These are phyloP conservation scores for Cynodonichthys magdalenae DNA, from an alignment of 2,797 vertebrate genomes.

Conservation along the genomic window DNA sequence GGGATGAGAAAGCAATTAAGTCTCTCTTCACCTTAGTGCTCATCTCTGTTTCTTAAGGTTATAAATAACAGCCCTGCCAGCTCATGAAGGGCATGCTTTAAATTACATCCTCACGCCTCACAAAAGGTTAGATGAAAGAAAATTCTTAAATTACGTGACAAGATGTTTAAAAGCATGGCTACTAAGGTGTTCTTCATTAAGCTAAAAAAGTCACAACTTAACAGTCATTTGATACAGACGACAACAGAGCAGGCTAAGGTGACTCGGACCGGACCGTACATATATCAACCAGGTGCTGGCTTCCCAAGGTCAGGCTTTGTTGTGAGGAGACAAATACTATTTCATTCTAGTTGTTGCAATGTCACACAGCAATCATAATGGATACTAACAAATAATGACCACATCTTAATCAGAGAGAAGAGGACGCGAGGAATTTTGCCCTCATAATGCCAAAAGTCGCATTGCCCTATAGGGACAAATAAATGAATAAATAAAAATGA, in stretches of 20 bases:
- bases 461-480: constrained; percentile 57
- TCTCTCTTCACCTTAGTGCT: constrained; percentile 71
- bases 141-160: constrained; percentile 62
- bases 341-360: constrained; percentile 62
- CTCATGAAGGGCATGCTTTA: constrained; percentile 71
- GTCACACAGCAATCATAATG: constrained; percentile 67
- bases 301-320: constrained; percentile 65
- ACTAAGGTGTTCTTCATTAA: constrained; percentile 38
- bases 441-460: constrained; percentile 53
- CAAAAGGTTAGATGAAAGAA: constrained; percentile 68
- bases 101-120: constrained; percentile 53
- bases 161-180: constrained; percentile 48
- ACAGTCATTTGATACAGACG: constrained; percentile 42
- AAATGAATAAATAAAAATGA: no score
- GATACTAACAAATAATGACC: constrained; percentile 79
- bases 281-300: constrained; percentile 29
- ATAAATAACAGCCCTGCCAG: constrained; percentile 69
- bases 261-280: constrained; percentile 35
- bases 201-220: constrained; percentile 33
- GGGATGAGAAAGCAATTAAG: constrained; percentile 80
- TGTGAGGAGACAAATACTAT: constrained; percentile 64
- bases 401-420: constrained; percentile 58
- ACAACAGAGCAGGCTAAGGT: constrained; percentile 36
- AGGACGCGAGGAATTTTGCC: constrained; percentile 64
- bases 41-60: constrained; percentile 64